Conservation (phyloP, 2,888 invertebrate genomes). For the Cinara cedri region DNA sequence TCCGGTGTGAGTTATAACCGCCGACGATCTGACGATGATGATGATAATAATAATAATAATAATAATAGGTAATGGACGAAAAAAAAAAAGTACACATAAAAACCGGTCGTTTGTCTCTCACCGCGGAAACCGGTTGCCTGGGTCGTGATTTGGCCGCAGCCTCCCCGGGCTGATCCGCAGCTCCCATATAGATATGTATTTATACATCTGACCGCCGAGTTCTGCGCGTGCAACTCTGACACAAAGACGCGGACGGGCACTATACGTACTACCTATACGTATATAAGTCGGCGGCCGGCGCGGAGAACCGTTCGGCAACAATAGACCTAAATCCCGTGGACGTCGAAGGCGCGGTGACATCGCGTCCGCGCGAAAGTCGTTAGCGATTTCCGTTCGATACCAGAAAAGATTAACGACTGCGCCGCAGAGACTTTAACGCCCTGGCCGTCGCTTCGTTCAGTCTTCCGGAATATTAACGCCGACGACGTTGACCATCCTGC, state of each 20-base stretch:
- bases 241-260: conserved; percentile 19
- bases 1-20: conserved; percentile 11
- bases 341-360: neutral
- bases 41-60: conserved; percentile 23
- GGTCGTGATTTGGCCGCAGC: conserved; percentile 24
- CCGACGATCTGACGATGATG: neutral
- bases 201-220: neutral
- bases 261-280: neutral
- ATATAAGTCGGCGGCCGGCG: neutral
- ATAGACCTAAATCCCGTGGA: conserved; percentile 32
- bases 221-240: neutral
- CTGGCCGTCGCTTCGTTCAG: too few relatives aligned
- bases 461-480: too few relatives aligned
- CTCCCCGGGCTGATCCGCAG: neutral
- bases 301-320: conserved; percentile 34
- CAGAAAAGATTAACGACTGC: too few relatives aligned
- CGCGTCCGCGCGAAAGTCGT: neutral
- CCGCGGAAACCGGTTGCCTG: conserved; percentile 38
- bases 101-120: conserved; percentile 45
- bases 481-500: too few relatives aligned
- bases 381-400: too few relatives aligned
- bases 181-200: neutral
- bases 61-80: conserved; percentile 15
- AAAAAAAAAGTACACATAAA: neutral
- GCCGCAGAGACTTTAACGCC: too few relatives aligned